Percentiles rank a stretch among this genome's conserved stretches.
Evolutionary conservation across 2,113 vertebrate species (phyloP).

Genomic region (Egretta garzetta): DNA sequence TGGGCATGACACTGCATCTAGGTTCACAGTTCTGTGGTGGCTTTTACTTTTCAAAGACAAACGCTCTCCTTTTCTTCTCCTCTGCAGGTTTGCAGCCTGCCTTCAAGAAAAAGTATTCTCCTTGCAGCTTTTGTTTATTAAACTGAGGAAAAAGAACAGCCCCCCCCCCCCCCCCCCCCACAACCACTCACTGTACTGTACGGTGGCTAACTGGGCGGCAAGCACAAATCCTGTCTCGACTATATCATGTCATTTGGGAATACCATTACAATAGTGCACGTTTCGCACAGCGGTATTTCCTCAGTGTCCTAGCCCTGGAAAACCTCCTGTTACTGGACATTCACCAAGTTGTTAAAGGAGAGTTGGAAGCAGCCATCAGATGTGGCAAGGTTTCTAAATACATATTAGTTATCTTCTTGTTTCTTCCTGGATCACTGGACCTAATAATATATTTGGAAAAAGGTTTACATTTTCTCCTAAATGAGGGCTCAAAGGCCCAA

Average conservation of each 20-base stretch:
- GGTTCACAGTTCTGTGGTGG: neutral
- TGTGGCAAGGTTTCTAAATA: neutral
- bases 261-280: neutral
- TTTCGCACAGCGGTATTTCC: neutral
- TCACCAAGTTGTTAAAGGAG: slow-evolving; percentile 29
- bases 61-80: neutral
- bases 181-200: too few species aligned
- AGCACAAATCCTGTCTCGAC: neutral
- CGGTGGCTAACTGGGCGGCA: neutral
- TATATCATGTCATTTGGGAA: neutral
- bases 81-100: neutral
- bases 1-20: neutral
- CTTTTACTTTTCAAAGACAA: neutral
- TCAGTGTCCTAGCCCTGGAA: neutral
- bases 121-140: slow-evolving; percentile 2
- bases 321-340: neutral
- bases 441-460: neutral
- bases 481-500: neutral
- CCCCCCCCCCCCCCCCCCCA: neutral
- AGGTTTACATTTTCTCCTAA: neutral
- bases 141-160: neutral
- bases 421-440: neutral
- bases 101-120: neutral
- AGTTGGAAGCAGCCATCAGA: slow-evolving; percentile 12
- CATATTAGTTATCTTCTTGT: neutral